Base-by-base conservation (phyloP, 2,113 vertebrate species). In the Brachyhypopomus occidentalis region DNA sequence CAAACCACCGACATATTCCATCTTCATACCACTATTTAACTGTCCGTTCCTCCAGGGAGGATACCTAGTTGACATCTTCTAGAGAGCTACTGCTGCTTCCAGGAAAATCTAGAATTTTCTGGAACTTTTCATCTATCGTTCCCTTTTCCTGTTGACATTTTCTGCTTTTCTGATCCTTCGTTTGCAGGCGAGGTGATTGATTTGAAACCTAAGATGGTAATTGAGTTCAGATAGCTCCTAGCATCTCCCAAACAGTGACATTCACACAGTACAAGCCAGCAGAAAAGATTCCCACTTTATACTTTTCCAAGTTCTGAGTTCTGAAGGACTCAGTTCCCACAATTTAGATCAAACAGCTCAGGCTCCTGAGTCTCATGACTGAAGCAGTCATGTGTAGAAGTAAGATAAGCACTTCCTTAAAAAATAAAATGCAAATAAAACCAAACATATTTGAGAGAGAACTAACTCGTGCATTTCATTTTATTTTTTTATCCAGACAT, bases 171-270 rank as follows among this genome's bases (percentile, higher is more conserved):
- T 75, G 66, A 71, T 0, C 86, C 75, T 56, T 60, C 84, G 75
- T 80, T 67, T 45, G 81, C 56, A 0, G 58, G 2, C 78, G 27
- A 0, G 36, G 27, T 85, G 86, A 83, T 85, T 86, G 11, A 19
- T 78, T 0, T 70, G 67, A 82, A 91, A 88, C 86, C 34, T 56
- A 71, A 86, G 45, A 86, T 41, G 7, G 83, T 83, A 27, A 72
- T 78, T 80, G 62, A 84, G 45, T 59, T 3, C 59, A 70, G 73
- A 6, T 55, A 52, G 27, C 41, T 48, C 56, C 27, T 79, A 56
- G 78, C 72, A 38, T 23, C 17, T 56, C 76, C 75, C 9, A 59
- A 8, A 25, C 48, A 38, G 27, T 36, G 19, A 56, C 73, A 60
- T 60, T 23, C 72, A 74, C 25, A 27, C 9, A 19, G 22, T 6